Evolutionary conservation across 1,140 invertebrate genomes (phyloP).

Genomic region (Hetaerina americana): DNA sequence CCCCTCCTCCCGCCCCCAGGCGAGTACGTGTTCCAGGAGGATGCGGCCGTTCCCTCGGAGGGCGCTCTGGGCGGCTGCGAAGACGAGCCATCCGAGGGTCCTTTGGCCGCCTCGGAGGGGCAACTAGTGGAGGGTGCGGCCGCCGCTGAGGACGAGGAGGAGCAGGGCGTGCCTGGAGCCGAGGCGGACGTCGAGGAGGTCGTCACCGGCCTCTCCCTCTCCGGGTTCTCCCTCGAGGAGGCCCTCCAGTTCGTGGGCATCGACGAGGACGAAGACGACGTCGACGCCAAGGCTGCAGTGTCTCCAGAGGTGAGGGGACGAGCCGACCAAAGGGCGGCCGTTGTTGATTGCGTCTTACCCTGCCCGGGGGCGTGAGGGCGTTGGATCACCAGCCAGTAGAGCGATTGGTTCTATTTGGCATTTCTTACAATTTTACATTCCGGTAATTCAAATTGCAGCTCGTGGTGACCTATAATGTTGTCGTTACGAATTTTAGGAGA

Average conservation of each 20-base stretch:
- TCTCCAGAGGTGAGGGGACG: too few species aligned
- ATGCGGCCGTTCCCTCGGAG: background rate
- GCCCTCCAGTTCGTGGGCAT: conserved; percentile 56
- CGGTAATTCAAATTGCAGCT: too few species aligned
- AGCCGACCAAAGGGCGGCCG: too few species aligned
- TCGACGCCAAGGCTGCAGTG: too few species aligned
- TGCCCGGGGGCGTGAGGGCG: too few species aligned
- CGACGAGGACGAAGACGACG: conserved; percentile 40
- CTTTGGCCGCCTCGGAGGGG: background rate
- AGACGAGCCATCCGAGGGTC: background rate
- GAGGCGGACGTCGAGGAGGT: background rate
- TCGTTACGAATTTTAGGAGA: too few species aligned
- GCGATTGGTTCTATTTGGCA: too few species aligned
- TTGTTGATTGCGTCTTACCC: too few species aligned
- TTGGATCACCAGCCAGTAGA: too few species aligned
- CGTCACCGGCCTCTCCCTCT: conserved; percentile 19
- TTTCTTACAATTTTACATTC: too few species aligned
- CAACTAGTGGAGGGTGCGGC: background rate
- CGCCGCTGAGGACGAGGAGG: background rate
- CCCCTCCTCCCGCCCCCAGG: background rate
- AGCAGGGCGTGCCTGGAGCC: background rate
- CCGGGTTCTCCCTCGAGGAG: conserved; percentile 56
- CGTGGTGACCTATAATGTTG: too few species aligned
- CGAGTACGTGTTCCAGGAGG: background rate
- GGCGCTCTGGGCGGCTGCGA: background rate